phyloP scores from a whole-genome alignment of 2,113 vertebrate species.

The Mellivora capensis region DNA sequence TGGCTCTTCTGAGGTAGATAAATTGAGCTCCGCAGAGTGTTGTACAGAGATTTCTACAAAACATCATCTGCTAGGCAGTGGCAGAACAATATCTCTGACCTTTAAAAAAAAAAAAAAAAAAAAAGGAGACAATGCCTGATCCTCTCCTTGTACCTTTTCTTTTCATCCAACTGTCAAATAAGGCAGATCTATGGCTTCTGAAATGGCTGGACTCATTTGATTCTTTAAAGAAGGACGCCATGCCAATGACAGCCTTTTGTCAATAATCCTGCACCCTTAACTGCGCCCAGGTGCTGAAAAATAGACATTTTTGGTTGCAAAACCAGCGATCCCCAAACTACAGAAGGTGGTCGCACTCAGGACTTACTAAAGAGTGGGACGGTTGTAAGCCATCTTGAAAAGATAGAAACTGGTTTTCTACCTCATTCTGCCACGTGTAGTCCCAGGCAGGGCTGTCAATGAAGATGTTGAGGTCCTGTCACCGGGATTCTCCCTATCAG shows the following conservation, averaged over 20 bases:
- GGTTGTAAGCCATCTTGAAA: not conserved
- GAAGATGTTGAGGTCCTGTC: not conserved
- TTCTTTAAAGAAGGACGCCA: not conserved
- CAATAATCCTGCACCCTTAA: not conserved
- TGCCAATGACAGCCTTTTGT: not conserved
- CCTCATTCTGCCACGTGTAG: not conserved
- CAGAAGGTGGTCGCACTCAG: not conserved
- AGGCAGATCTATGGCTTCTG: not conserved
- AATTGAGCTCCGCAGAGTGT: not conserved
- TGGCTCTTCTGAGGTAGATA: not conserved
- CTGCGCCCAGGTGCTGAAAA: too few relatives aligned
- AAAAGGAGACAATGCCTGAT: not conserved
- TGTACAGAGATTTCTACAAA: not conserved
- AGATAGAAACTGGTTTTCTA: not conserved
- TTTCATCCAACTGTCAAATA: conserved; percentile 29
- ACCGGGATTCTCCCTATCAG: not conserved
- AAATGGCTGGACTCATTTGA: not conserved
- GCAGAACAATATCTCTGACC: not conserved
- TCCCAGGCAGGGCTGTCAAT: not conserved
- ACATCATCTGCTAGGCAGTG: not conserved
- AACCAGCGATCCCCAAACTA: not conserved
- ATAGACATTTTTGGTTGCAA: not conserved
- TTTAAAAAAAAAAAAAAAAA: too few relatives aligned
- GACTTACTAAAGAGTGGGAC: not conserved
- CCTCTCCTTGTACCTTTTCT: not conserved